A percentile compares a stretch with the other conserved stretches of the same genome.
phyloP scores from a whole-genome alignment of 2,888 invertebrate species.

The Adineta ricciae region DNA sequence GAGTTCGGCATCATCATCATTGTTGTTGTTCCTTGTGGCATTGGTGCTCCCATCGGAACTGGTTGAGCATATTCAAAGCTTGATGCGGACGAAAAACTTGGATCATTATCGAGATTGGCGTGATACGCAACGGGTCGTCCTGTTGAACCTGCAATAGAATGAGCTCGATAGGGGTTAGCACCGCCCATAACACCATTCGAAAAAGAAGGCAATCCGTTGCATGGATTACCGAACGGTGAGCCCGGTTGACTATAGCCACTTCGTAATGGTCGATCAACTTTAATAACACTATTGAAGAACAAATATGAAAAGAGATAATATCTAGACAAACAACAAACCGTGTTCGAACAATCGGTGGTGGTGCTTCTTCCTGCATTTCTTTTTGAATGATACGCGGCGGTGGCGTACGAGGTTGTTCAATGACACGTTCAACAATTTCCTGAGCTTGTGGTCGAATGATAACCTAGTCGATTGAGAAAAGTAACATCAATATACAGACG shows the following conservation, averaged over 20 bases:
- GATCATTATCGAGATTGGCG: neutral
- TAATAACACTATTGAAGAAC: slow-evolving; percentile 24
- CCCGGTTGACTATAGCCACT: neutral
- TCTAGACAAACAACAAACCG: no score
- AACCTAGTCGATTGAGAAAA: slow-evolving; percentile 13
- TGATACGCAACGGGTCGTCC: neutral
- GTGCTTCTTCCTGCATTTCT: slow-evolving; percentile 33
- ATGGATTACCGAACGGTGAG: neutral
- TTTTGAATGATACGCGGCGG: slow-evolving; percentile 33
- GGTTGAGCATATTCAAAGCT: slow-evolving; percentile 22
- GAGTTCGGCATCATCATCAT: neutral
- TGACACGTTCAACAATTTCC: slow-evolving; percentile 34
- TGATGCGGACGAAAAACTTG: neutral
- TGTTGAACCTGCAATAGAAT: neutral
- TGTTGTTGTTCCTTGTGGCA: neutral
- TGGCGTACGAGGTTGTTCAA: slow-evolving; percentile 33
- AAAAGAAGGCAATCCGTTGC: neutral
- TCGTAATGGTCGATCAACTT: slow-evolving; percentile 28
- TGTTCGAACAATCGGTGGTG: slow-evolving; percentile 34
- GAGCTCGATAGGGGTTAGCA: neutral
- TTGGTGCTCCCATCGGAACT: neutral
- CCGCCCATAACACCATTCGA: neutral
- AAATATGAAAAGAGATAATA: no score
- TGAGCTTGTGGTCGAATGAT: slow-evolving; percentile 33
- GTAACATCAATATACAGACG: no score